Conservation (phyloP, 1,140 invertebrate species). For the Diachasmimorpha longicaudata region DNA sequence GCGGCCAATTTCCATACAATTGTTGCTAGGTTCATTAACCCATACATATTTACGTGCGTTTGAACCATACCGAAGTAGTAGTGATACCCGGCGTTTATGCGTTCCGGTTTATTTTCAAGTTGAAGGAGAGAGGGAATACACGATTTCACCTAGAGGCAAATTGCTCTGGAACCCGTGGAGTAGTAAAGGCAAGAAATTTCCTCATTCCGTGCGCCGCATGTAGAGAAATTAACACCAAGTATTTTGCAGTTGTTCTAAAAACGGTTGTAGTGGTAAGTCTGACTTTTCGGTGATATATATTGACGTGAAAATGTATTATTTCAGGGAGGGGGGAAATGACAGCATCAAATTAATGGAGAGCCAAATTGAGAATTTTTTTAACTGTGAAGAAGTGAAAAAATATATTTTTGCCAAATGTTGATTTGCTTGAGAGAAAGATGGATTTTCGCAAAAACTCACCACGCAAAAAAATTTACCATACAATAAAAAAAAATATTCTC, state of each 20-base stretch:
- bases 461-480: too few relatives aligned
- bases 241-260: background rate
- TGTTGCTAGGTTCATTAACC: conserved; percentile 33
- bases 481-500: too few relatives aligned
- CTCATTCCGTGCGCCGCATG: background rate
- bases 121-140: background rate
- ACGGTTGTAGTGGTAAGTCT: background rate
- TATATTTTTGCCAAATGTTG: too few relatives aligned
- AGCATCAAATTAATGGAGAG: too few relatives aligned
- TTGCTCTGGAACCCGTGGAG: background rate
- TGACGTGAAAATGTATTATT: too few relatives aligned
- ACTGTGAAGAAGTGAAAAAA: too few relatives aligned
- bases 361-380: too few relatives aligned
- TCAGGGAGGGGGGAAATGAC: too few relatives aligned
- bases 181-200: background rate
- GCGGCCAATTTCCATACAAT: conserved; percentile 36
- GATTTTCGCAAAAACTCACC: too few relatives aligned
- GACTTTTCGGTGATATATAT: too few relatives aligned
- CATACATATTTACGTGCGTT: conserved; percentile 26
- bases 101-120: background rate
- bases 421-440: too few relatives aligned
- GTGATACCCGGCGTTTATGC: background rate
- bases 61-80: background rate
- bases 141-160: background rate
- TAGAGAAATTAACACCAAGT: background rate